Evolutionary conservation across 2,888 invertebrate species (phyloP).

Genomic region (Elmis aenea): DNA sequence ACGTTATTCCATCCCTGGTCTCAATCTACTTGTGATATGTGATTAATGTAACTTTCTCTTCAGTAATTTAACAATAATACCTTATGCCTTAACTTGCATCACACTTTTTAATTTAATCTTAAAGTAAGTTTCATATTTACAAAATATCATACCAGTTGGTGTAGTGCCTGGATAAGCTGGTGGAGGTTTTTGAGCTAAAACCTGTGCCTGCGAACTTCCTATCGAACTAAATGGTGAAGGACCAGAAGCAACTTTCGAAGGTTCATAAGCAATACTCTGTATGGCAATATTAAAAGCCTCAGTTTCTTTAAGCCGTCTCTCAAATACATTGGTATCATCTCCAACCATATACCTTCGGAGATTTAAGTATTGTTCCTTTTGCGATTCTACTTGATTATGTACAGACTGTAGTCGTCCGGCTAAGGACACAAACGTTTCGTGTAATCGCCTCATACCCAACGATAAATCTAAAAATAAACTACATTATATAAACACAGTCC

Average conservation of each 20-base stretch:
- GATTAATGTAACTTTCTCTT: no score
- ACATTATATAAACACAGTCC: no score
- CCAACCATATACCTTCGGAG: constrained; percentile 72
- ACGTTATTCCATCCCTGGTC: no score
- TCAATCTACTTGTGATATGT: no score
- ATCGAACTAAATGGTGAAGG: constrained; percentile 57
- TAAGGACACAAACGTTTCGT: constrained; percentile 79
- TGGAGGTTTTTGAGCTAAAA: constrained; percentile 42
- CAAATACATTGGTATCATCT: constrained; percentile 79
- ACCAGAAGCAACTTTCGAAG: constrained; percentile 52
- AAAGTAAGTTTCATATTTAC: no score
- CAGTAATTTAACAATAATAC: no score
- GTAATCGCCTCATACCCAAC: constrained; percentile 72
- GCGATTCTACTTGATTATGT: constrained; percentile 71
- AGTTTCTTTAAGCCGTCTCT: constrained; percentile 37
- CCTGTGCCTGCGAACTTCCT: constrained; percentile 32
- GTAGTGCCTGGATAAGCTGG: constrained; percentile 41
- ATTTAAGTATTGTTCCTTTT: constrained; percentile 81
- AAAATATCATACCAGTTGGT: constrained; percentile 16
- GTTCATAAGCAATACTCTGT: constrained; percentile 37
- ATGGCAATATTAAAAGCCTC: constrained; percentile 36
- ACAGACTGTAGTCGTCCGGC: constrained; percentile 83
- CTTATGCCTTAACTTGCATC: no score
- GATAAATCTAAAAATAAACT: constrained; percentile 66
- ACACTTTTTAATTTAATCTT: no score